Evolutionary conservation across 2,888 invertebrate species (phyloP), one percentile per base, ranked within the genome.

Genomic region (Leucozona laternaria): DNA sequence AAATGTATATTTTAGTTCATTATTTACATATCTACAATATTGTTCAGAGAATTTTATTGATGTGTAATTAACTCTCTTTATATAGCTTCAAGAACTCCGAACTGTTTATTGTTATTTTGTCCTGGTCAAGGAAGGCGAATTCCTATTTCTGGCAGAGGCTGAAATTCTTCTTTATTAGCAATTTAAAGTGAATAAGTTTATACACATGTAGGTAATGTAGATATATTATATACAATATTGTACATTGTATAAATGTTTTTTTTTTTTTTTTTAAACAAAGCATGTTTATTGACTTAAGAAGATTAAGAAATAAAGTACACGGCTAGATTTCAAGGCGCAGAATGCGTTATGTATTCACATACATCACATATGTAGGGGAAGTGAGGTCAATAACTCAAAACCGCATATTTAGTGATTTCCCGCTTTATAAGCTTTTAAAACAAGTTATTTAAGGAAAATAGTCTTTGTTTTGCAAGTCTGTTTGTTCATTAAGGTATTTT

Each of bases 71-170:
- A 78, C 73, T 73, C 50, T 53, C n/a, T 60, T 70, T 43, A 60
- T 37, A 60, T 68, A 79, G 22, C 45, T 48, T 45, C 37, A 45
- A 40, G 48, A 77, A 58, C 31, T 60, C 28, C 8, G 28, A 34
- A 10, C 34, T 73, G 73, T 78, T 76, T 71, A 71, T 77, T 45
- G 22, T 50, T 66, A 43, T 64, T 64, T 53, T 79, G 68, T 79
- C 55, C 73, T 83, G 48, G 53, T 17, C 28, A 68, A 31, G 50
- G 40, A 62, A 68, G 28, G 55, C 68, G 55, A 72, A 37, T 68
- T 43, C n/a, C 55, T 83, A 83, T 68, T 79, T 83, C 62, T 79
- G 60, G 43, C 37, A 60, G 37, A 60, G 37, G 37, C 13, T 22
- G 22, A 60, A 13, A 15, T 7, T n/a, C 10, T 57, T 57, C 4